These are phyloP conservation scores for Aphelenchoides avenae DNA, from an alignment of 1,140 invertebrate genomes.

Conservation along the genomic window DNA sequence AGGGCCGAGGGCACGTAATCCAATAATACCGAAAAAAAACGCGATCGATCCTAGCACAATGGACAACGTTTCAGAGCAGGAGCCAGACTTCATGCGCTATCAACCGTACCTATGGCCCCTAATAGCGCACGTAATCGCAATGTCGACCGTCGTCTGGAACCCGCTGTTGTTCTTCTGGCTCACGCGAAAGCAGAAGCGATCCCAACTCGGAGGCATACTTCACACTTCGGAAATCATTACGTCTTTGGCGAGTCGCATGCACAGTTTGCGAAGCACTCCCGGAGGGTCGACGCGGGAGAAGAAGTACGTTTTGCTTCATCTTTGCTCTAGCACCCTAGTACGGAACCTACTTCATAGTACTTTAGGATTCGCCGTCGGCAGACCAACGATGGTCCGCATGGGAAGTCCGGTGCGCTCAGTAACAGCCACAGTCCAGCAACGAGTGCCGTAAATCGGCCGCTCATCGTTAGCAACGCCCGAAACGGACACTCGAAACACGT, in stretches of 20 bases:
- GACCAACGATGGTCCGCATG: too few species aligned
- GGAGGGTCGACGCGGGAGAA: constrained; percentile 22
- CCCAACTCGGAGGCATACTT: constrained; percentile 45
- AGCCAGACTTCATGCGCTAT: constrained; percentile 43
- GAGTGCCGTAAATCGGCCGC: too few species aligned
- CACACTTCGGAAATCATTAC: constrained; percentile 52
- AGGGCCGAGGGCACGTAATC: too few species aligned
- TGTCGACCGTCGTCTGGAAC: constrained; percentile 58
- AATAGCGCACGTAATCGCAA: constrained; percentile 55
- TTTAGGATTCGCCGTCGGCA: too few species aligned
- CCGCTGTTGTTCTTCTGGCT: constrained; percentile 59
- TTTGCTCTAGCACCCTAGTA: too few species aligned
- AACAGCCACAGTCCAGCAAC: too few species aligned
- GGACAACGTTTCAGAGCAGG: constrained; percentile 43
- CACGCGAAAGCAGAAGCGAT: constrained; percentile 54
- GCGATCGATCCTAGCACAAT: too few species aligned
- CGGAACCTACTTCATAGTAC: too few species aligned
- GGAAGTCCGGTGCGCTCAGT: too few species aligned
- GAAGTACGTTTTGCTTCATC: constrained; percentile 5
- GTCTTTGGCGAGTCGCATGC: constrained; percentile 40
- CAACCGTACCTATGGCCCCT: constrained; percentile 57
- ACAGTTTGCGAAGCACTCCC: constrained; percentile 34
- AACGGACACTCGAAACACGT: too few species aligned
- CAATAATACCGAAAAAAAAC: not conserved
- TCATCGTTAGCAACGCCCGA: too few species aligned